A percentile compares a stretch with the other conserved stretches of the same genome.
Evolutionary conservation across 2,113 vertebrate species (phyloP).

Genomic region (Scatophagus argus): DNA sequence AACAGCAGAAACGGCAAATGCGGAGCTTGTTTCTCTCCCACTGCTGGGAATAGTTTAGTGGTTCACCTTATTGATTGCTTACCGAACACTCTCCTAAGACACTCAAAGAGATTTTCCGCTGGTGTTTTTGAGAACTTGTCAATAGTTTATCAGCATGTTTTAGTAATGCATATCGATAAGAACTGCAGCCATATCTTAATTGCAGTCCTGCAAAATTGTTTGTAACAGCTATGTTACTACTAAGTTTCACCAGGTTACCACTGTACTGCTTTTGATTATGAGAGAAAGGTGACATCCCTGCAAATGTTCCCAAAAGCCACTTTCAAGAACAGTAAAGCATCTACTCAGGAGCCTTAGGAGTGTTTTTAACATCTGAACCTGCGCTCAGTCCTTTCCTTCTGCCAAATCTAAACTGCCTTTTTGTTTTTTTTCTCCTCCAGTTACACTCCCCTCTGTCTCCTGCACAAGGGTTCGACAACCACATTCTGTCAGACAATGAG

Average conservation of each 20-base stretch:
- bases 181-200: constrained; percentile 15
- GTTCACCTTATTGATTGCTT: constrained; percentile 49
- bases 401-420: constrained; percentile 57
- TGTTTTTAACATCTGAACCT: constrained; percentile 22
- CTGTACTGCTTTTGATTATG: neutral
- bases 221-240: neutral
- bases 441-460: constrained; percentile 72
- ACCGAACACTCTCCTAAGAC: neutral
- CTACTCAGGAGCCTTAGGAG: neutral
- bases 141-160: constrained; percentile 45
- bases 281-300: neutral
- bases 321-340: neutral
- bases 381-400: constrained; percentile 10
- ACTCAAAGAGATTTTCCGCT: constrained; percentile 24
- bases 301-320: neutral
- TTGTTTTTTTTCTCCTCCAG: constrained; percentile 71
- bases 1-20: constrained; percentile 11
- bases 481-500: constrained; percentile 73
- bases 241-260: neutral
- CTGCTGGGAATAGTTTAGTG: constrained; percentile 31
- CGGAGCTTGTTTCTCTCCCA: neutral
- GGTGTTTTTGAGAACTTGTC: constrained; percentile 38
- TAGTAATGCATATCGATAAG: constrained; percentile 22
- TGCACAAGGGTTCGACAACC: constrained; percentile 55
- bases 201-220: neutral